phyloP scores from a whole-genome alignment of 2,113 vertebrate species.

The Camelus dromedarius region DNA sequence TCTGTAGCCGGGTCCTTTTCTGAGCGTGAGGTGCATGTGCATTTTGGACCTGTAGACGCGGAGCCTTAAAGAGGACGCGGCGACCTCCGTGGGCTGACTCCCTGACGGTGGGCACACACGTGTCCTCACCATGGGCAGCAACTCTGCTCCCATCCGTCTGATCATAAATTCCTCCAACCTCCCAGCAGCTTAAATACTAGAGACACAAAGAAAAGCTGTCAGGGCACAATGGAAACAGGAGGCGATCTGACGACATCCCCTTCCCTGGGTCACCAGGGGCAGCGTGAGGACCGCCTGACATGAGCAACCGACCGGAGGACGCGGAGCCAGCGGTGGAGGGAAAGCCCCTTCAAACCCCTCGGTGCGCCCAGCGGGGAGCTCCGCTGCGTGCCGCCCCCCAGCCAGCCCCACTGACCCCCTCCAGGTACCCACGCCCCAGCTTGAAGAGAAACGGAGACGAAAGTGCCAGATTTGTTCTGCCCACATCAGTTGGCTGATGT shows the following conservation, averaged over 20 bases:
- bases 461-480: slow-evolving; percentile 69
- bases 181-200: background rate
- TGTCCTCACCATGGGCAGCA: background rate
- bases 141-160: background rate
- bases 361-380: background rate
- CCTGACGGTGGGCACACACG: background rate
- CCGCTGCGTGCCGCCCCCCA: background rate
- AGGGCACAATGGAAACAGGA: background rate
- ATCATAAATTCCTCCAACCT: background rate
- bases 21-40: background rate
- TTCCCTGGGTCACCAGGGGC: background rate
- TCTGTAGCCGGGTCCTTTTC: background rate
- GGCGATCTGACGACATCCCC: background rate
- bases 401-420: background rate
- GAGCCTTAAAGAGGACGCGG: background rate
- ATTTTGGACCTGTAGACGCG: background rate
- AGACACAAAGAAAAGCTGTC: background rate
- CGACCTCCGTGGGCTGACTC: background rate
- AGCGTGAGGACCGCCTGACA: background rate
- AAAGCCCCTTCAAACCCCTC: background rate
- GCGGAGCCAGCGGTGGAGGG: background rate
- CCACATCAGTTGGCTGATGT: slow-evolving; percentile 59
- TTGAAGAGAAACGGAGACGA: slow-evolving; percentile 71
- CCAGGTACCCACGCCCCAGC: background rate
- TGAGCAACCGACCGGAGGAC: background rate